Evolutionary conservation across 2,797 vertebrate genomes (phyloP), one percentile per base, ranked within the genome.

Genomic region (Vireo griseus): DNA sequence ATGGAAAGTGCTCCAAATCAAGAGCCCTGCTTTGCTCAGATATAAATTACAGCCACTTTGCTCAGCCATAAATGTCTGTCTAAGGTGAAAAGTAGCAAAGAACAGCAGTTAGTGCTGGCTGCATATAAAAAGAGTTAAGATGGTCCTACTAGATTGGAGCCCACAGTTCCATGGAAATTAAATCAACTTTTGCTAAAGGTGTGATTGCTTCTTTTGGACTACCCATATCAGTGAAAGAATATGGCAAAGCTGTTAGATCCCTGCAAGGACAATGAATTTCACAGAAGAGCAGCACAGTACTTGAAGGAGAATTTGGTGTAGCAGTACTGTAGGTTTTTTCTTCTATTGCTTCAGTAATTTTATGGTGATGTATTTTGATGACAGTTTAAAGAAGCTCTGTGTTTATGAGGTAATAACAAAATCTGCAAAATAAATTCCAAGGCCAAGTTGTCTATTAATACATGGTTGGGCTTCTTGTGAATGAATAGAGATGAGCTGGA

Each of bases 381-480:
- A 86, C 35, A 94, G 66, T 88, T 95, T 61, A 90, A 92, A 62
- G 17, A 82, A 90, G 39, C 37, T 86, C 26, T 78, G 9, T 92
- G 79, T 94, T 92, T 92, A 90, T 73, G 82, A 88, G 83, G 51
- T 48, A 84, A 37, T 92, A 96, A 62, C 45, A 90, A 82, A 94
- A 84, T 55, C 39, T 61, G 88, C 52, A 94, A 94, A 94, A 94
- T 84, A 90, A 92, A 86, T 81, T 88, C 39, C 55, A 86, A 96
- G 66, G 61, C 62, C 51, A 78, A 73, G 33, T 72, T 91, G 55
- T 33, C 79, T 90, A 69, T 82, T 88, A 81, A 69, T 91, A 47
- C n/a, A 67, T 35, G 10, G 29, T 74, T 59, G 44, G 28, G 44
- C 22, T 94, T 91, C 57, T 71, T 75, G 47, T 55, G 71, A 86